These are phyloP conservation scores for Orthonychiurus folsomi DNA, from an alignment of 2,888 invertebrate species.

Conservation along the genomic window DNA sequence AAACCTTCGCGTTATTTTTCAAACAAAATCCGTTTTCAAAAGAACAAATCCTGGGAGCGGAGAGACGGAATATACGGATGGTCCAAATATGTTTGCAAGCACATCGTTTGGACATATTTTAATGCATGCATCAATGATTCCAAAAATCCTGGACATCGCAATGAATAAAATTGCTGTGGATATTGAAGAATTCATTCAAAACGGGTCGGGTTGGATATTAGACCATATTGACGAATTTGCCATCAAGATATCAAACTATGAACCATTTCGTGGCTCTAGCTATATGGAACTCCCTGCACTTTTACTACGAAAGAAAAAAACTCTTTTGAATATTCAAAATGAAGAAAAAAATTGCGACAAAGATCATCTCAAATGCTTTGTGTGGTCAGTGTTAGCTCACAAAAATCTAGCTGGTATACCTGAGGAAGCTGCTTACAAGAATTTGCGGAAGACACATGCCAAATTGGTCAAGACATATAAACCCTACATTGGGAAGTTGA, in stretches of 20 bases:
- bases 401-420: not conserved
- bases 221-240: conserved; percentile 6
- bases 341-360: not conserved
- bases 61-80: not conserved
- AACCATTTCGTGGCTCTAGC: not conserved
- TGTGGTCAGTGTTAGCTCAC: conserved; percentile 9
- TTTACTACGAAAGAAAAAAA: not conserved
- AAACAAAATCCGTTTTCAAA: not conserved
- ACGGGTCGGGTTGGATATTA: conserved; percentile 4
- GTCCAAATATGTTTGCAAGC: not conserved
- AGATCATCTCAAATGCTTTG: conserved; percentile 2
- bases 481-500: not conserved
- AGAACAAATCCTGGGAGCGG: not conserved
- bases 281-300: not conserved
- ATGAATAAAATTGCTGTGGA: not conserved
- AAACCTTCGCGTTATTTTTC: not conserved
- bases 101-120: not conserved
- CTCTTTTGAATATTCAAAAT: conserved; percentile 7
- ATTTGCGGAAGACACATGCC: not conserved
- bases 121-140: not conserved
- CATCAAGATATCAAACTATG: not conserved
- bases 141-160: not conserved
- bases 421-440: not conserved
- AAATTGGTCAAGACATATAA: not conserved
- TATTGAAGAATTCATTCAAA: conserved; percentile 5